A percentile compares a stretch with the other conserved stretches of the same genome.
phyloP scores from a whole-genome alignment of 2,797 vertebrate species.

The Myripristis jacobus region DNA sequence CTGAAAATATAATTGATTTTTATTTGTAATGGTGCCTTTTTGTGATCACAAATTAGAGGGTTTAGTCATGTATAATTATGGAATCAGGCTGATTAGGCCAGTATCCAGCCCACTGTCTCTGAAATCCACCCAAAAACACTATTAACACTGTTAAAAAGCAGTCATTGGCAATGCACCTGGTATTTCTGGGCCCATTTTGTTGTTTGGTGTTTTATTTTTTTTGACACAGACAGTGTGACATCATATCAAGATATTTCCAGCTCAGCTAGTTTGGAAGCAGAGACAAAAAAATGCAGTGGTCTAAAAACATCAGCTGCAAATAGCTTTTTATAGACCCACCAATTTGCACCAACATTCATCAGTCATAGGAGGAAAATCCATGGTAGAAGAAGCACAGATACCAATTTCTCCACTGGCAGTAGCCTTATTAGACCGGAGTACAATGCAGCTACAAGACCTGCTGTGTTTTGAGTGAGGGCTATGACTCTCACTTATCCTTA shows the following conservation, averaged over 20 bases:
- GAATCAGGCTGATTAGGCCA: slow-evolving; percentile 57
- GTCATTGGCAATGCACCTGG: slow-evolving; percentile 6
- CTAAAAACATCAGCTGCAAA: no score
- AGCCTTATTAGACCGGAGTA: no score
- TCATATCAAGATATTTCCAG: no score
- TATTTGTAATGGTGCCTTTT: slow-evolving; percentile 42
- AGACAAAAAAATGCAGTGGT: no score
- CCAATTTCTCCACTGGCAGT: no score
- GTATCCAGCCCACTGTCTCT: slow-evolving; percentile 32
- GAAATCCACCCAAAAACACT: slow-evolving; percentile 22
- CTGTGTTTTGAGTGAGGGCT: no score
- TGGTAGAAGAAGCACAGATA: no score
- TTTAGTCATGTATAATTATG: slow-evolving; percentile 68
- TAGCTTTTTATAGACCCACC: not conserved
- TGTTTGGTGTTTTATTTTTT: not conserved
- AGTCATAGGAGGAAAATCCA: no score
- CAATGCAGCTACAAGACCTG: no score
- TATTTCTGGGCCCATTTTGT: slow-evolving; percentile 9
- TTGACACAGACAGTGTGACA: not conserved
- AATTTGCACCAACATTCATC: not conserved
- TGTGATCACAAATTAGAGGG: slow-evolving; percentile 50
- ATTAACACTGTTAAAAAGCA: slow-evolving; percentile 45
- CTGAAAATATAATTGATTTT: slow-evolving; percentile 35
- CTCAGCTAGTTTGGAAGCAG: no score
- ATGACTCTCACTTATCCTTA: no score